Conservation (phyloP, 2,797 vertebrate species). For the Onychomys arenicola region DNA sequence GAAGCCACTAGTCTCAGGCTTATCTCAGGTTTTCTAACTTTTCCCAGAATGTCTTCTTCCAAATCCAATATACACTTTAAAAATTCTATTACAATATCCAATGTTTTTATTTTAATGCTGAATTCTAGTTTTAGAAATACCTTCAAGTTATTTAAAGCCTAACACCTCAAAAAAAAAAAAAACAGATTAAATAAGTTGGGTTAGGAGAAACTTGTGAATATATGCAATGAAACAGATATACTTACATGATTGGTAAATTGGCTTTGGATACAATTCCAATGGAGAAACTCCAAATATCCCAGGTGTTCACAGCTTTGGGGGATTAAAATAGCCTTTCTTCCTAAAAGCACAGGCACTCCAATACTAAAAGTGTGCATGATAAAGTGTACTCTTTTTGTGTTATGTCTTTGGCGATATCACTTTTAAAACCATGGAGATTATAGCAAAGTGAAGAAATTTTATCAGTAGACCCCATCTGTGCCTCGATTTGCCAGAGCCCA, state of each 20-base stretch:
- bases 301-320: not conserved
- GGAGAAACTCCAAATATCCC: not conserved
- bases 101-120: slow-evolving; percentile 16
- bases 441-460: not conserved
- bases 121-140: slow-evolving; percentile 63
- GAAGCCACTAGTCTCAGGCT: not conserved
- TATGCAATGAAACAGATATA: not conserved
- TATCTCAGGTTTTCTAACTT: not conserved
- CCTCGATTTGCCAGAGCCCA: not conserved
- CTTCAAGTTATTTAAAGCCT: slow-evolving; percentile 2
- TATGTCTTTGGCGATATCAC: slow-evolving; percentile 40
- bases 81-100: slow-evolving; percentile 15
- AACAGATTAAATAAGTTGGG: not conserved
- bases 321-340: not conserved
- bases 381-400: not conserved
- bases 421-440: slow-evolving; percentile 32
- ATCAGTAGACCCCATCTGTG: too few species aligned
- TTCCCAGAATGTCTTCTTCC: slow-evolving; percentile 32
- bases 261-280: not conserved
- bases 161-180: not conserved
- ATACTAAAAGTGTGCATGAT: not conserved
- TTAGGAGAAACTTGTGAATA: slow-evolving; percentile 40
- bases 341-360: not conserved
- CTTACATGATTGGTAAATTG: not conserved
- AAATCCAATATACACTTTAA: not conserved